A percentile compares a stretch with the other conserved stretches of the same genome.
phyloP scores from a whole-genome alignment of 2,113 vertebrate species.

The Chelonoidis abingdonii region DNA sequence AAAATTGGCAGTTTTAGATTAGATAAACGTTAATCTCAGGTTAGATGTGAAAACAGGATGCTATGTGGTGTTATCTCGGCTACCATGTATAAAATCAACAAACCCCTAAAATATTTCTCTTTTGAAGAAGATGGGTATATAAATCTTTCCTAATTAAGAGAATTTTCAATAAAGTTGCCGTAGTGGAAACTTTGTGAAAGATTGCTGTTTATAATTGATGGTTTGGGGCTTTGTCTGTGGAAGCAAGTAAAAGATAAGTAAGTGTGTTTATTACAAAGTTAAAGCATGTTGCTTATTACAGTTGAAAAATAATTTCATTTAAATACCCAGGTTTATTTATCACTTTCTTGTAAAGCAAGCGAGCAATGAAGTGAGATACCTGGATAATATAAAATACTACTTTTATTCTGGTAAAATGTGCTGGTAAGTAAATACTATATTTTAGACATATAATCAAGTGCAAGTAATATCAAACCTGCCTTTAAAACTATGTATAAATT shows the following conservation, averaged over 20 bases:
- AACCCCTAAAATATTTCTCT: not conserved
- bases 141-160: not conserved
- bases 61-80: not conserved
- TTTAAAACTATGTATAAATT: constrained; percentile 6
- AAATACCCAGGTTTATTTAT: constrained; percentile 56
- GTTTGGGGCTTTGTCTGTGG: constrained; percentile 52
- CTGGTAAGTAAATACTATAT: not conserved
- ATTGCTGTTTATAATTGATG: constrained; percentile 15
- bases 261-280: constrained; percentile 69
- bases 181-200: not conserved
- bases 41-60: not conserved
- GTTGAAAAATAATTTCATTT: constrained; percentile 63
- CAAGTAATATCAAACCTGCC: constrained; percentile 26
- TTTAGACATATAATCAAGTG: constrained; percentile 31
- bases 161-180: not conserved
- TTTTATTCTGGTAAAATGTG: not conserved
- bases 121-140: not conserved
- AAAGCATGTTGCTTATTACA: constrained; percentile 54
- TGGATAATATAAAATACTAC: constrained; percentile 24
- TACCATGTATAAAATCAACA: not conserved
- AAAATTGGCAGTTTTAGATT: accelerated
- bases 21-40: not conserved
- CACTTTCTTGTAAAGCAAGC: constrained; percentile 68
- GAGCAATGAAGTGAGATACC: constrained; percentile 59
- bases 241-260: constrained; percentile 34